These are phyloP conservation scores for Megamerina dolium DNA, from an alignment of 2,888 invertebrate species.

Conservation along the genomic window DNA sequence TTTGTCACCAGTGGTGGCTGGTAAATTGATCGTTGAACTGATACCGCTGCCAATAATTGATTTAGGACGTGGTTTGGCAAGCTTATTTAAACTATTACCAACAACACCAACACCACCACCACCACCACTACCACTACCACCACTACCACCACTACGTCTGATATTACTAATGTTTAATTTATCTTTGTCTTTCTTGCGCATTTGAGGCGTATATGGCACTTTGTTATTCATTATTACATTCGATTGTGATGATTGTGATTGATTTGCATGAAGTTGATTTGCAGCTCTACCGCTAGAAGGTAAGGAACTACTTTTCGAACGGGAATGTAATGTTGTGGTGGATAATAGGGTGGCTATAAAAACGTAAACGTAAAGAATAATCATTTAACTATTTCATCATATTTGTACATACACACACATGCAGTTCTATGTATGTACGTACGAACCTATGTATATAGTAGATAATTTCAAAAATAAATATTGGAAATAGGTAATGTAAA, in stretches of 20 bases:
- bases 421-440: conserved; percentile 17
- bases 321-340: conserved; percentile 68
- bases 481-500: no score
- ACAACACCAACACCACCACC: conserved; percentile 1
- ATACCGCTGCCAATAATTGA: conserved; percentile 15
- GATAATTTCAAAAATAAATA: no score
- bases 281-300: conserved; percentile 50
- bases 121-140: conserved; percentile 4
- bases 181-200: conserved; percentile 46
- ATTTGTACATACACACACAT: no score
- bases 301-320: conserved; percentile 60
- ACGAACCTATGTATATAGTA: conserved; percentile 16
- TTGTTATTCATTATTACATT: conserved; percentile 11
- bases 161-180: conserved; percentile 38
- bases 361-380: conserved; percentile 26
- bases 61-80: conserved; percentile 22
- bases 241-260: conserved; percentile 35
- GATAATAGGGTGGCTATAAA: conserved; percentile 70
- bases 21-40: conserved; percentile 14
- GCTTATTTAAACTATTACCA: conserved; percentile 3
- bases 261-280: conserved; percentile 35
- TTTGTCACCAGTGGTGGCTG: no score
- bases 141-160: conserved; percentile 24
- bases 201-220: conserved; percentile 26
- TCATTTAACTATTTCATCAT: background rate